A percentile compares a stretch with the other conserved stretches of the same genome.
Evolutionary conservation across 2,888 invertebrate species (phyloP).

Genomic region (Caenorhabditis sp.): DNA sequence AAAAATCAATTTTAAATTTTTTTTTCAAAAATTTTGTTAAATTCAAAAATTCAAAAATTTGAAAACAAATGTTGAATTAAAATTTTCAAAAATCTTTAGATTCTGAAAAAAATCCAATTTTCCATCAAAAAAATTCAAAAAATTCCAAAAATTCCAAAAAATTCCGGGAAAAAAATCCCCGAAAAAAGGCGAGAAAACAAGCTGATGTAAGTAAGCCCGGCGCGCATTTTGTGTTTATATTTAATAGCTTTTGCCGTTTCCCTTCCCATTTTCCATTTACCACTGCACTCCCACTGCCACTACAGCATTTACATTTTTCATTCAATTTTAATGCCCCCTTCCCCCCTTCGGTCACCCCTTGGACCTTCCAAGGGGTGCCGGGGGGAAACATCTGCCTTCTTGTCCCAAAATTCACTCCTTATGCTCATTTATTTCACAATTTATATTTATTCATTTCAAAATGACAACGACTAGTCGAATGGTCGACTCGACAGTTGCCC

Average conservation of each 20-base stretch:
- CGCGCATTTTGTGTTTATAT: slow-evolving; percentile 17
- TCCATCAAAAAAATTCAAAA: too few species aligned
- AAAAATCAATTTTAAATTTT: slow-evolving; percentile 9
- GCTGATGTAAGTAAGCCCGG: too few species aligned
- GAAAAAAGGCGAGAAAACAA: too few species aligned
- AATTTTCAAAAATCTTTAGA: slow-evolving; percentile 6
- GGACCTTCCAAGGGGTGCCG: too few species aligned
- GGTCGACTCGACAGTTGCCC: slow-evolving; percentile 1
- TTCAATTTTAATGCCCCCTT: slow-evolving; percentile 29
- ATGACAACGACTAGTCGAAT: too few species aligned
- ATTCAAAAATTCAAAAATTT: not conserved
- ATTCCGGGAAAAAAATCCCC: too few species aligned
- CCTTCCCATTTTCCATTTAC: not conserved
- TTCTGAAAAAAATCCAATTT: too few species aligned
- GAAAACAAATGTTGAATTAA: not conserved
- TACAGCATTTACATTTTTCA: slow-evolving; percentile 17
- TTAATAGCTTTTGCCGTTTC: not conserved
- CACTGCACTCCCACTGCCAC: too few species aligned
- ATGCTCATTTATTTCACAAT: too few species aligned
- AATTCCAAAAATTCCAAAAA: too few species aligned
- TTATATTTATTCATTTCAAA: too few species aligned
- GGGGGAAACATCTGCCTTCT: slow-evolving; percentile 1
- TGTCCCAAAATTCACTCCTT: not conserved
- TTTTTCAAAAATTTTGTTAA: slow-evolving; percentile 16
- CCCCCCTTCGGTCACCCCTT: not conserved